Evolutionary conservation across 2,113 vertebrate genomes (phyloP), one percentile per base, ranked within the genome.

Genomic region (Pomatorhinus ruficollis): DNA sequence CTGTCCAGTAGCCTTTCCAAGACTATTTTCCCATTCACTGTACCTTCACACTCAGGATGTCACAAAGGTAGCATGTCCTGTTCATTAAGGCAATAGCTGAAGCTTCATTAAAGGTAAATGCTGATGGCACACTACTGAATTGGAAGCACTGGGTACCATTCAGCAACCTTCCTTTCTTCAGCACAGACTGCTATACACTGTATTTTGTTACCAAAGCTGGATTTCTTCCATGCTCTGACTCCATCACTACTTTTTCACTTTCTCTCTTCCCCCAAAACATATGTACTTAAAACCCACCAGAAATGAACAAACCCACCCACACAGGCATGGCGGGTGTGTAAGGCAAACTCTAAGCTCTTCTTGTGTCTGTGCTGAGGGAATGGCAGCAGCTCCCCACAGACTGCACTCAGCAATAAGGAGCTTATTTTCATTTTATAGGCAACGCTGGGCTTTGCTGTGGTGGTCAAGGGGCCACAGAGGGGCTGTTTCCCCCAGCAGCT

Each of bases 261-360:
- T 92, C 79, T 86, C 88, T 82, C 88, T 95, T 94, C 94, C 95
- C 82, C 88, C 88, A 92, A 88, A 95, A 92, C 94, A 92, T 83
- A 90, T 77, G 83, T 54, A 81, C 76, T 78, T 81, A 54, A 85
- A 95, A 63, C 82, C 59, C 70, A 95, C 33, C 88, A 96, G 85
- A 90, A 94, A 87, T 49, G 40, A 93, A 88, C 72, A 97, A 94
- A 70, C 40, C 52, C 93, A 90, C 91, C 91, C 79, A 81, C 93
- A 77, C 16, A 1, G 23, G 78, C 31, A 63, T 2, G 0, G 59
- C 2, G 31, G 52, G 83, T 7, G 6, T 66, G n/a, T 45, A 61
- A 88, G 59, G 78, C 28, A 6, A 65, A 68, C 60, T 28, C 68
- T 16, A 11, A 75, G 87, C 70, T 79, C 52, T 72, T 30, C 92